These are phyloP conservation scores for Sussaba pulchella DNA, from an alignment of 2,888 invertebrate species.

Conservation along the genomic window DNA sequence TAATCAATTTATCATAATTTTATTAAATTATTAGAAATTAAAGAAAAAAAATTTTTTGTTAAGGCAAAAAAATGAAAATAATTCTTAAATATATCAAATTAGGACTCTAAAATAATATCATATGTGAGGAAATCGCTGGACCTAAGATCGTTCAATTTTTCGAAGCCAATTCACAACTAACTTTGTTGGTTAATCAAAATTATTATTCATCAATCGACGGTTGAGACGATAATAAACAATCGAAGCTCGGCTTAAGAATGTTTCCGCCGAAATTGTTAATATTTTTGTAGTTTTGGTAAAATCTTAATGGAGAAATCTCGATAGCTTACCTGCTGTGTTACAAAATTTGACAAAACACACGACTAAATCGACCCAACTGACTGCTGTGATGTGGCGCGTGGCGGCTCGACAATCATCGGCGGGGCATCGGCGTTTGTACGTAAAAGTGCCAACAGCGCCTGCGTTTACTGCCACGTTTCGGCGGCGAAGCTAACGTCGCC, in stretches of 20 bases:
- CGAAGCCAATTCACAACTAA: too few species aligned
- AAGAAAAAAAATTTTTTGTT: too few species aligned
- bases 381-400: slow-evolving; percentile 31
- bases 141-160: too few species aligned
- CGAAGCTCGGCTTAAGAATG: neutral
- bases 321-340: slow-evolving; percentile 53
- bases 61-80: too few species aligned
- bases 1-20: too few species aligned
- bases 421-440: too few species aligned
- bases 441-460: slow-evolving; percentile 77
- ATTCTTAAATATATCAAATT: neutral
- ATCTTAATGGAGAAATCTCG: slow-evolving; percentile 9
- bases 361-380: slow-evolving; percentile 45
- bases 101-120: slow-evolving; percentile 38
- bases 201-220: neutral
- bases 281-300: too few species aligned
- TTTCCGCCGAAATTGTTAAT: neutral
- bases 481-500: slow-evolving; percentile 69
- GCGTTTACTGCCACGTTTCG: slow-evolving; percentile 80
- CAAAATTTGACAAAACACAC: slow-evolving; percentile 61
- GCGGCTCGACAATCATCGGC: too few species aligned
- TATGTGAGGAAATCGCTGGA: slow-evolving; percentile 59
- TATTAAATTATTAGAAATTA: too few species aligned
- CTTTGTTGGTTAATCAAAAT: too few species aligned
- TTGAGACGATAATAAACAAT: neutral